phyloP scores from a whole-genome alignment of 2,797 vertebrate genomes.

The Cossypha polioptera region DNA sequence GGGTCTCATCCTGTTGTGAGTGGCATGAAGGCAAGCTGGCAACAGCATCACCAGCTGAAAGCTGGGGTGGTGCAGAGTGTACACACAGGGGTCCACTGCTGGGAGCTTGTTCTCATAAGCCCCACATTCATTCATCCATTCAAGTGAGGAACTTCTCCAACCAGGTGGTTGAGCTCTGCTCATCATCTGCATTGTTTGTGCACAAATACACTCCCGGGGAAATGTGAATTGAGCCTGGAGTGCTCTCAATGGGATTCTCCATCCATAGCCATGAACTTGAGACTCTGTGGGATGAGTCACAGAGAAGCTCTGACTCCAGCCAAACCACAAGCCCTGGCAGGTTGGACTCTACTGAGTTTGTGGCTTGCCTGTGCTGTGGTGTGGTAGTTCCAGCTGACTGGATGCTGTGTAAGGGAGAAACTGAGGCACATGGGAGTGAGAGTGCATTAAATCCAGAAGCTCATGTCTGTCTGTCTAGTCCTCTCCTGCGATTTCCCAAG shows the following conservation, averaged over 20 bases:
- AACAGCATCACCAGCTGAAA: not conserved
- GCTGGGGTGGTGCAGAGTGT: fast-evolving
- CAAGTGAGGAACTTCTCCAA: not conserved
- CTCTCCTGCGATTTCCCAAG: not conserved
- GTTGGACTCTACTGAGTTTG: not conserved
- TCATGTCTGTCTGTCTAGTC: not conserved
- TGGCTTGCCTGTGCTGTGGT: not conserved
- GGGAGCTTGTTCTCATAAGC: not conserved
- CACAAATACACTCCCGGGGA: not conserved
- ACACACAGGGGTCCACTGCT: fast-evolving
- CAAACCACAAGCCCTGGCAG: not conserved
- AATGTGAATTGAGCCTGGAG: not conserved
- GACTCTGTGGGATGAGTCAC: not conserved
- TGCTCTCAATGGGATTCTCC: not conserved
- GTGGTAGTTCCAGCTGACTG: not conserved
- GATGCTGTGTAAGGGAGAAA: not conserved
- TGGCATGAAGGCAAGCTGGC: not conserved
- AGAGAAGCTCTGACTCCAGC: not conserved
- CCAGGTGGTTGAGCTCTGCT: not conserved
- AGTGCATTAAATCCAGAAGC: not conserved
- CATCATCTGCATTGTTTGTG: not conserved
- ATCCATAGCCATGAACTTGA: not conserved
- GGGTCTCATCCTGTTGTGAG: not conserved
- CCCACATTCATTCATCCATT: fast-evolving
- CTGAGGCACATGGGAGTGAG: not conserved